Conservation (phyloP, 2,113 vertebrate genomes). For the Leucopternis melanops region DNA sequence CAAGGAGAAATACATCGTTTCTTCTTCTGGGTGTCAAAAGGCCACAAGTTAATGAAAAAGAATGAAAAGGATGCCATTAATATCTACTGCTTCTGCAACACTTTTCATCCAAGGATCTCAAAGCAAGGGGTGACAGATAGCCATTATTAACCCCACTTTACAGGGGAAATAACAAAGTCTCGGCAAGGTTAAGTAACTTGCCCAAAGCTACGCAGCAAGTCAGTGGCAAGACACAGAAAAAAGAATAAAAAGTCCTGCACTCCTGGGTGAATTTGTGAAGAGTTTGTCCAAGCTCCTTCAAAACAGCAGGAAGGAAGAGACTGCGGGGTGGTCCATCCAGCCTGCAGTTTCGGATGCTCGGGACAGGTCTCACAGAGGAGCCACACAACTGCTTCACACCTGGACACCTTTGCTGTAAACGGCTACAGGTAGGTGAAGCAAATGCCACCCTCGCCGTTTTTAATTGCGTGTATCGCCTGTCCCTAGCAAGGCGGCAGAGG, state of each 20-base stretch:
- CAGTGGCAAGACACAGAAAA: neutral
- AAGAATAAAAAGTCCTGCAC: neutral
- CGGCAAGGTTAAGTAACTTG: conserved; percentile 39
- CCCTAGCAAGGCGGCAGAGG: neutral
- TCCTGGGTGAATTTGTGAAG: neutral
- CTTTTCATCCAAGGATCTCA: conserved; percentile 26
- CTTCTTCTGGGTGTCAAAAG: conserved; percentile 40
- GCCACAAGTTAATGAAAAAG: conserved; percentile 41
- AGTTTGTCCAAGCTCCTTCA: neutral
- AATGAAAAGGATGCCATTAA: conserved; percentile 9
- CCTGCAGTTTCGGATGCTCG: neutral
- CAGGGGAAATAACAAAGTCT: conserved; percentile 6
- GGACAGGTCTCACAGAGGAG: neutral
- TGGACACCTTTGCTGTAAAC: neutral
- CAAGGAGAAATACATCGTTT: conserved; percentile 27
- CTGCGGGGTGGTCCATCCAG: neutral
- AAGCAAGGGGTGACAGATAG: neutral
- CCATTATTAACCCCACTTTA: conserved; percentile 48
- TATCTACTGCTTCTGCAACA: neutral
- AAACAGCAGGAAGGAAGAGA: neutral
- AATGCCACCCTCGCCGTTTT: neutral
- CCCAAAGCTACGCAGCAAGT: neutral
- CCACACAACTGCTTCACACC: neutral
- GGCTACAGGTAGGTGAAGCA: neutral
- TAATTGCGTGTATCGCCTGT: neutral